phyloP scores from a whole-genome alignment of 1,140 invertebrate genomes.

The Penaeus chinensis region DNA sequence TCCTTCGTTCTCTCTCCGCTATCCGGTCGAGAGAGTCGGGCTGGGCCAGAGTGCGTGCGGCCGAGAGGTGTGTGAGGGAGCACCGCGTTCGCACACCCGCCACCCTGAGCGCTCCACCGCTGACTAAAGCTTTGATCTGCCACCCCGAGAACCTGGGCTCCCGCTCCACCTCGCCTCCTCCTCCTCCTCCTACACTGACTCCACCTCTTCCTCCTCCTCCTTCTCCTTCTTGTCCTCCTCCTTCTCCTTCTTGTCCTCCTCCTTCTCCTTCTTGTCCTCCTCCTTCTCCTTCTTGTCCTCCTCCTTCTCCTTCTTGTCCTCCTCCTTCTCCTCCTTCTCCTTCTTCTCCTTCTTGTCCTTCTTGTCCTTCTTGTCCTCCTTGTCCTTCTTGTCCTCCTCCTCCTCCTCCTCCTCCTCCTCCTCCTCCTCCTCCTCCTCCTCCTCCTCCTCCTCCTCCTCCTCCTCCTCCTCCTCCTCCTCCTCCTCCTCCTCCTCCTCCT shows the following conservation, averaged over 20 bases:
- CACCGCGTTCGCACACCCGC: slow-evolving; percentile 21
- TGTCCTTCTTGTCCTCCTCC: neutral
- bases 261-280: neutral
- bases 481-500: neutral
- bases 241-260: neutral
- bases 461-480: neutral
- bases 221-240: neutral
- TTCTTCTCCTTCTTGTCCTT: neutral
- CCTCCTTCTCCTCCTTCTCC: neutral
- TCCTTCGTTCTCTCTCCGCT: too few relatives aligned
- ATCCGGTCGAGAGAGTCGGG: neutral
- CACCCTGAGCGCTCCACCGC: slow-evolving; percentile 30
- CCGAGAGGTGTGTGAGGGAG: slow-evolving; percentile 12
- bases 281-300: neutral
- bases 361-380: neutral
- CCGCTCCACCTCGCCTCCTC: slow-evolving; percentile 9
- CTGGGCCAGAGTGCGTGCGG: neutral
- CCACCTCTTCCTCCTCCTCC: slow-evolving; percentile 6
- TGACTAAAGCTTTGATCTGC: slow-evolving; percentile 27
- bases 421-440: neutral
- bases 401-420: neutral
- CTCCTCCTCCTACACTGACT: too few relatives aligned
- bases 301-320: neutral
- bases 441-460: neutral
- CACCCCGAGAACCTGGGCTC: neutral